Evolutionary conservation across 2,888 invertebrate genomes (phyloP).

Genomic region (Epiblema foenella): DNA sequence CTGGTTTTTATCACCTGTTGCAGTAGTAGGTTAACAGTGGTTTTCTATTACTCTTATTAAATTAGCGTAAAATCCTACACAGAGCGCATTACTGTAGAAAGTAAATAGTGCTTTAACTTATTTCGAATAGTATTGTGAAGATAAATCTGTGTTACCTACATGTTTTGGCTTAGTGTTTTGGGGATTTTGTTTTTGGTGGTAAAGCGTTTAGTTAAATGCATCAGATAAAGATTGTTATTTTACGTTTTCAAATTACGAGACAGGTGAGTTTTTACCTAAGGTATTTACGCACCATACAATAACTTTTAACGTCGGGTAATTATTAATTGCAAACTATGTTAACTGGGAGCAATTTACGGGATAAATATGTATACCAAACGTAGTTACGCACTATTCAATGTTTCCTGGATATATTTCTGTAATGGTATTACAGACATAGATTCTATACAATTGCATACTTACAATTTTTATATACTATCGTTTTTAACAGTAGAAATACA

Average conservation of each 20-base stretch:
- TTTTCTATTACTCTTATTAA: slow-evolving; percentile 7
- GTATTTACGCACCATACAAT: too few species aligned
- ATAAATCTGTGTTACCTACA: neutral
- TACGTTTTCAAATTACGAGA: slow-evolving; percentile 14
- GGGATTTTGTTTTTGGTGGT: neutral
- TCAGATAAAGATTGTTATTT: slow-evolving; percentile 17
- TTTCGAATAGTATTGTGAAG: neutral
- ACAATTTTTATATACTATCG: too few species aligned
- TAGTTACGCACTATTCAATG: too few species aligned
- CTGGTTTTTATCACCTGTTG: neutral
- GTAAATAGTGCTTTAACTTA: neutral
- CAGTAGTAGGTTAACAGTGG: neutral
- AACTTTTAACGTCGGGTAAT: neutral
- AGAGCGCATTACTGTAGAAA: neutral
- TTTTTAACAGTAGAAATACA: neutral
- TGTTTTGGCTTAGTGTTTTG: neutral
- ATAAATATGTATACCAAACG: neutral
- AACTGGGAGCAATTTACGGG: neutral
- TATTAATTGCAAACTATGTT: neutral
- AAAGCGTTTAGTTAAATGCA: slow-evolving; percentile 32
- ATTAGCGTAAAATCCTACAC: neutral
- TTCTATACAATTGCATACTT: too few species aligned
- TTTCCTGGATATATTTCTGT: too few species aligned
- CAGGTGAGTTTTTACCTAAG: neutral
- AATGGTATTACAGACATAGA: too few species aligned